phyloP scores from a whole-genome alignment of 2,113 vertebrate genomes.

The Seriola aureovittata region DNA sequence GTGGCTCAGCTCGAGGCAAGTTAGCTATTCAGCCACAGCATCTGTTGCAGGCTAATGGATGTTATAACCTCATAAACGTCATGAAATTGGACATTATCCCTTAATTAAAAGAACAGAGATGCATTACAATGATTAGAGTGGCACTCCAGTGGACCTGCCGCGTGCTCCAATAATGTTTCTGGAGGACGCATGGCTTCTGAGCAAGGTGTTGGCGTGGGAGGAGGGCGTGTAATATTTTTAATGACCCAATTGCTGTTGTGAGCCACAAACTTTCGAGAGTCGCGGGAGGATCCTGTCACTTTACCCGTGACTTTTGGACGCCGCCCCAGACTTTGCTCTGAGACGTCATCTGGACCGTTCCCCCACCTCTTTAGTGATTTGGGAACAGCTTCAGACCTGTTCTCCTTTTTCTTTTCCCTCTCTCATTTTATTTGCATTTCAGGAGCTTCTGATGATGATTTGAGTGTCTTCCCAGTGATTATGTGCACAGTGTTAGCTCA shows the following conservation, averaged over 20 bases:
- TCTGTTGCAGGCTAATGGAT: constrained; percentile 89
- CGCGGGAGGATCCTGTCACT: constrained; percentile 14
- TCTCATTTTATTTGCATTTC: constrained; percentile 60
- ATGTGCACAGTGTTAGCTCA: constrained; percentile 67
- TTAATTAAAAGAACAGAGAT: constrained; percentile 91
- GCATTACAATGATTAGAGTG: constrained; percentile 87
- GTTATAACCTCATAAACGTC: constrained; percentile 90
- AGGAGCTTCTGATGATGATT: constrained; percentile 77
- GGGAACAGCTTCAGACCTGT: constrained; percentile 14
- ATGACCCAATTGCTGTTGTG: constrained; percentile 57
- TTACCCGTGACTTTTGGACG: constrained; percentile 40
- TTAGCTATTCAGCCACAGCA: constrained; percentile 85
- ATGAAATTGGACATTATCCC: constrained; percentile 90
- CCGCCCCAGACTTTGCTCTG: constrained; percentile 45
- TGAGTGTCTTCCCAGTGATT: constrained; percentile 75
- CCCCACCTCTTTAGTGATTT: constrained; percentile 8
- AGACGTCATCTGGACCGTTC: constrained; percentile 51
- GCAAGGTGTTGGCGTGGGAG: constrained; percentile 53
- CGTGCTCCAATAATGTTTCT: constrained; percentile 73
- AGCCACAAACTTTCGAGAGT: constrained; percentile 61
- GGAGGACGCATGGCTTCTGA: constrained; percentile 60
- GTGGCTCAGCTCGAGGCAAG: constrained; percentile 79
- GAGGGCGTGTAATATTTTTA: constrained; percentile 66
- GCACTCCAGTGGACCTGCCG: constrained; percentile 72
- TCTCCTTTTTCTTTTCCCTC: background rate